Conservation (phyloP, 1,140 invertebrate species). For the Dendrolimus kikuchii region DNA sequence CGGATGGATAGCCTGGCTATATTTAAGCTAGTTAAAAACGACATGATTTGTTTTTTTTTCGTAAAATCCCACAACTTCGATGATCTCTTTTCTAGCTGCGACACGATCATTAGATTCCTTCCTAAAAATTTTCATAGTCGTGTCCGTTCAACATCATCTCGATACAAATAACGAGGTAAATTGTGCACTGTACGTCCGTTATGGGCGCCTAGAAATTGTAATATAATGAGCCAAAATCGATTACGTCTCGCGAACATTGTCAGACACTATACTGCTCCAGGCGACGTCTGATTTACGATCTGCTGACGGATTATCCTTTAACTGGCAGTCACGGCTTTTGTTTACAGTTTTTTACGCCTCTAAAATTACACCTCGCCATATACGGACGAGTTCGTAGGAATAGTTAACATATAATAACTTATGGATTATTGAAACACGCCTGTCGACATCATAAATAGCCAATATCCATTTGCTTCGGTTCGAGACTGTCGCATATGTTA, state of each 20-base stretch:
- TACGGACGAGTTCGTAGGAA: constrained; percentile 4
- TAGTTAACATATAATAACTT: constrained; percentile 6
- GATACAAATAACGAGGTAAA: constrained; percentile 54
- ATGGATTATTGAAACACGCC: constrained; percentile 7
- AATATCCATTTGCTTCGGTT: not conserved
- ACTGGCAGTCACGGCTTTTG: constrained; percentile 12
- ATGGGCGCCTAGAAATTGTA: constrained; percentile 36
- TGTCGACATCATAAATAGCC: constrained; percentile 3
- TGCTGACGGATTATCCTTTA: constrained; percentile 34
- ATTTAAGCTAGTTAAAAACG: not conserved
- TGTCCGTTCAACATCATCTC: constrained; percentile 34
- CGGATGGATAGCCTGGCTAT: constrained; percentile 1
- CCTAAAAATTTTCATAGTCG: constrained; percentile 35
- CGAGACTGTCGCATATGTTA: too few species aligned
- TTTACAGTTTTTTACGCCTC: constrained; percentile 5
- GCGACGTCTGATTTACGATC: constrained; percentile 36
- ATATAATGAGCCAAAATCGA: constrained; percentile 50
- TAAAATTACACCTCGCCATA: constrained; percentile 16
- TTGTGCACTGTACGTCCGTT: constrained; percentile 47
- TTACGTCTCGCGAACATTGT: constrained; percentile 16
- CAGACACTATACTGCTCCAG: constrained; percentile 11
- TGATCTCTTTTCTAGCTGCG: too few species aligned
- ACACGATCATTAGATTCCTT: not conserved
- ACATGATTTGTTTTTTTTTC: constrained; percentile 32
- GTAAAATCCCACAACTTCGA: constrained; percentile 3